phyloP scores from a whole-genome alignment of 2,113 vertebrate genomes.

The Micronisus gabar region DNA sequence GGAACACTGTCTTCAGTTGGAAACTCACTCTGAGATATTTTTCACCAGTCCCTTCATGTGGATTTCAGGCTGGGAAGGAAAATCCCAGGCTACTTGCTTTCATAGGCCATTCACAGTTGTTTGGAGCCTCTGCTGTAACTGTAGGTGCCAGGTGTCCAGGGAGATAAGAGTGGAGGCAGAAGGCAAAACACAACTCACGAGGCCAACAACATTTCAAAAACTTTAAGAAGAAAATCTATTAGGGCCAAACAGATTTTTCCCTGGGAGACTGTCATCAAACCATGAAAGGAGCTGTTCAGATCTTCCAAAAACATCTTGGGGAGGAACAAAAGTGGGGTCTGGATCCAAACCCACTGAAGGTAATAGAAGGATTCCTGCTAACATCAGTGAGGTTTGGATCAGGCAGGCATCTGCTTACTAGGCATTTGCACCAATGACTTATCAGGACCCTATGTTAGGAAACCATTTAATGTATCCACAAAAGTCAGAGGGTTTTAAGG shows the following conservation, averaged over 20 bases:
- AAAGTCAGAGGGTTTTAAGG: neutral
- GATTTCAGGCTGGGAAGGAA: neutral
- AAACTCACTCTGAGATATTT: neutral
- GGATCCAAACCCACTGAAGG: neutral
- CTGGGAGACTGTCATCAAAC: too few species aligned
- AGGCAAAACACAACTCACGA: neutral
- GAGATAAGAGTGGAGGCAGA: neutral
- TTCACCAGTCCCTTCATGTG: accelerated
- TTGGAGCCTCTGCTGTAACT: neutral
- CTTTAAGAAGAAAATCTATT: neutral
- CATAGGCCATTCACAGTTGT: neutral
- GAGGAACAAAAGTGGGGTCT: neutral
- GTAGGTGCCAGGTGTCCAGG: neutral
- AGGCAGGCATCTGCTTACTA: neutral
- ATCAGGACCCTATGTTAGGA: neutral
- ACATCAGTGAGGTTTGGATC: neutral
- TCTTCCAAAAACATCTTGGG: neutral
- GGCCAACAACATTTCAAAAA: neutral
- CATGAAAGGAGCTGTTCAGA: neutral
- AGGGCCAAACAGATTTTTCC: neutral
- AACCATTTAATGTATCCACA: neutral
- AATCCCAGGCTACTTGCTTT: neutral
- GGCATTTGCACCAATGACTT: neutral
- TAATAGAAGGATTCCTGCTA: neutral
- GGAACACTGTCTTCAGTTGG: neutral